These are phyloP conservation scores for Dryobotodes eremita DNA, from an alignment of 2,888 invertebrate genomes.

Conservation along the genomic window DNA sequence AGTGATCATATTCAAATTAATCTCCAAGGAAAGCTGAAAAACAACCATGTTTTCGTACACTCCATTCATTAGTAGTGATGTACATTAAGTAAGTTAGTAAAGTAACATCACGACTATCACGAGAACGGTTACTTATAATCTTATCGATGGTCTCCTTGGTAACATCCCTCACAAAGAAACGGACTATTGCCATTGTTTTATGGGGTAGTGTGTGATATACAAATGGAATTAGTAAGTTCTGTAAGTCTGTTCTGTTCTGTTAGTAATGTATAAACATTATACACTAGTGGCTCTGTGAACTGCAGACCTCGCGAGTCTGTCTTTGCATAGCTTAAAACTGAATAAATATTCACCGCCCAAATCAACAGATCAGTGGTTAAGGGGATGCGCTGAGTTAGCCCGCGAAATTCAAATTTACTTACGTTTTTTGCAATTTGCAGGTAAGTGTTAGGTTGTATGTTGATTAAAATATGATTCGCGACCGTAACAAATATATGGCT, in stretches of 20 bases:
- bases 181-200: neutral
- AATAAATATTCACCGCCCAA: too few relatives aligned
- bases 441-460: too few relatives aligned
- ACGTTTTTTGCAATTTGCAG: too few relatives aligned
- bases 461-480: too few relatives aligned
- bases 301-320: too few relatives aligned
- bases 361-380: too few relatives aligned
- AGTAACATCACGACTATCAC: conserved; percentile 2
- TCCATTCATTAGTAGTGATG: conserved; percentile 76
- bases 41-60: conserved; percentile 89
- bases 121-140: conserved; percentile 11
- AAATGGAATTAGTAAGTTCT: neutral
- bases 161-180: conserved; percentile 36
- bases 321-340: too few relatives aligned
- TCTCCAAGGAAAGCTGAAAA: conserved; percentile 88
- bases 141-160: conserved; percentile 35
- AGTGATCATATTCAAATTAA: conserved; percentile 78
- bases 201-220: neutral
- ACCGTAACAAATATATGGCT: too few relatives aligned
- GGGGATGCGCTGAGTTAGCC: too few relatives aligned
- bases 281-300: neutral
- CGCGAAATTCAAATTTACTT: too few relatives aligned
- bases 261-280: neutral
- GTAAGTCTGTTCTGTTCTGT: too few relatives aligned
- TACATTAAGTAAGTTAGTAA: neutral